These are phyloP conservation scores for Caretta caretta DNA, from an alignment of 2,113 vertebrate species.

Conservation along the genomic window DNA sequence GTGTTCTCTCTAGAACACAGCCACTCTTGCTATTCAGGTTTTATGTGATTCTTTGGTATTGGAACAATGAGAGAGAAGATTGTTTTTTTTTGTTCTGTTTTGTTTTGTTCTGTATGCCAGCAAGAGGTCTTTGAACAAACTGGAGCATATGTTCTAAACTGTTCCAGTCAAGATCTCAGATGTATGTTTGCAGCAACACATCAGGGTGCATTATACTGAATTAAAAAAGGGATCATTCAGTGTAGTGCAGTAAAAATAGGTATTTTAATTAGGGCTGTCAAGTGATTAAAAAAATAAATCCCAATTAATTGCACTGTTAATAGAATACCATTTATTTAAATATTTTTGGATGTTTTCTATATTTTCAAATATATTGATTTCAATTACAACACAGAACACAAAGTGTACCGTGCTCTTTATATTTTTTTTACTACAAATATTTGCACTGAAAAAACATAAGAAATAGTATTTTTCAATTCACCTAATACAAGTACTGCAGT, in stretches of 20 bases:
- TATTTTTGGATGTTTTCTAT: too few relatives aligned
- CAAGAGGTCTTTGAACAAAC: slow-evolving; percentile 13
- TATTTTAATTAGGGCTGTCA: not conserved
- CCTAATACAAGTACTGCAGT: too few relatives aligned
- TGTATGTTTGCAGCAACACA: not conserved
- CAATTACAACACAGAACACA: too few relatives aligned
- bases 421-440: too few relatives aligned
- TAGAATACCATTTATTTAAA: too few relatives aligned
- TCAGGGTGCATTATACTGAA: not conserved
- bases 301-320: too few relatives aligned
- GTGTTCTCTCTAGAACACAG: not conserved
- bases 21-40: not conserved
- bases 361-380: too few relatives aligned
- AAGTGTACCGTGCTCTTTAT: too few relatives aligned
- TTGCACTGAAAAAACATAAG: too few relatives aligned
- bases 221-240: not conserved
- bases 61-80: slow-evolving; percentile 2
- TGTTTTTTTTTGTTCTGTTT: not conserved
- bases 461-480: too few relatives aligned
- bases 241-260: not conserved
- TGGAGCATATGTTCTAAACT: not conserved
- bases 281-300: too few relatives aligned
- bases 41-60: not conserved
- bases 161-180: not conserved
- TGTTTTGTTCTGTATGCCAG: not conserved